Conservation (phyloP, 2,113 vertebrate species). For the Oreochromis niloticus region DNA sequence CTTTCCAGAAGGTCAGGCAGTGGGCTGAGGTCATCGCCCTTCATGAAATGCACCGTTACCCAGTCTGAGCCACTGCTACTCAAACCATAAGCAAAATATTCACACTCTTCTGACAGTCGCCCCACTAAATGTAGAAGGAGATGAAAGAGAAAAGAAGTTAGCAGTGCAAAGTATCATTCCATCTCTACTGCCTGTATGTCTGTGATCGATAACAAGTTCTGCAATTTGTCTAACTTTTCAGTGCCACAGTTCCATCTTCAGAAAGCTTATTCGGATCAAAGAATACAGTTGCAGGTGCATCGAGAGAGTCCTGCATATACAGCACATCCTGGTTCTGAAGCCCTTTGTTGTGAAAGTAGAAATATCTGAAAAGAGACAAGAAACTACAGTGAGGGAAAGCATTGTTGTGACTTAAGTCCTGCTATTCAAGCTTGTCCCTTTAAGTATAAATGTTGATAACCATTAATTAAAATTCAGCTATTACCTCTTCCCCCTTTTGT, state of each 20-base stretch:
- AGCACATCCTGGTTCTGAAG: conserved; percentile 75
- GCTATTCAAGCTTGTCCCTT: background rate
- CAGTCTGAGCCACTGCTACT: conserved; percentile 75
- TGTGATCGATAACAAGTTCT: background rate
- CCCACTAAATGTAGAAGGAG: conserved; percentile 52
- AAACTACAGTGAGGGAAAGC: background rate
- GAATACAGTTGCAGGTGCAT: conserved; percentile 56
- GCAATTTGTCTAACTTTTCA: conserved; percentile 60
- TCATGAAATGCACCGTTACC: conserved; percentile 70
- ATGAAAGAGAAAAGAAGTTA: background rate
- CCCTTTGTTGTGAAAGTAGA: conserved; percentile 74
- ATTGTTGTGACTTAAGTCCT: background rate
- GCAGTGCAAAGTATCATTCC: background rate
- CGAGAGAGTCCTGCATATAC: conserved; percentile 71
- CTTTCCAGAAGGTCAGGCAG: conserved; percentile 70
- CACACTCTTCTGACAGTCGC: conserved; percentile 72
- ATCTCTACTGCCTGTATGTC: background rate
- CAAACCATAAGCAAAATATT: conserved; percentile 73
- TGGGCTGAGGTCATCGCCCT: conserved; percentile 49
- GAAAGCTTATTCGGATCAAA: conserved; percentile 75
- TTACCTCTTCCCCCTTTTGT: conserved; percentile 69
- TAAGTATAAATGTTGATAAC: background rate
- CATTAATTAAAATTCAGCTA: background rate
- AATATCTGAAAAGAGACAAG: conserved; percentile 59
- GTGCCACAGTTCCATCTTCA: conserved; percentile 73